Evolutionary conservation across 2,888 invertebrate genomes (phyloP).

Genomic region (Coenonympha glycerion): DNA sequence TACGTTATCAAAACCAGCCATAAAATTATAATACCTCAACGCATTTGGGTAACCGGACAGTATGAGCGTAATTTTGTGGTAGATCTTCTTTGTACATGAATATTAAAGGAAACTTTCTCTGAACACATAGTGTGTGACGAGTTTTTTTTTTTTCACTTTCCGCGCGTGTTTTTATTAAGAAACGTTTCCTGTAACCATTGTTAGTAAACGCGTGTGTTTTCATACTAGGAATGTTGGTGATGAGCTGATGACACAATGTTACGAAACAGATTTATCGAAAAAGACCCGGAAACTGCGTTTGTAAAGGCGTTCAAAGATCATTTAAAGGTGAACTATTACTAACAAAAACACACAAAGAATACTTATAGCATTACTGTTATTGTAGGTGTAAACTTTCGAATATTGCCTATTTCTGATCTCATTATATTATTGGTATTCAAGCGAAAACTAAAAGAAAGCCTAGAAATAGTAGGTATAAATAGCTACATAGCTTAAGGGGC

Average conservation of each 20-base stretch:
- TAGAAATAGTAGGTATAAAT: no score
- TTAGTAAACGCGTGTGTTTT: slow-evolving; percentile 24
- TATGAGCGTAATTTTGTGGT: slow-evolving; percentile 12
- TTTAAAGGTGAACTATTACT: no score
- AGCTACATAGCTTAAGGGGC: no score
- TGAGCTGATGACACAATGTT: slow-evolving; percentile 12
- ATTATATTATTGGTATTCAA: no score
- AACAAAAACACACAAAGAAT: no score
- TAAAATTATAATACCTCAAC: slow-evolving; percentile 1
- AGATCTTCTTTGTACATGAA: slow-evolving; percentile 27
- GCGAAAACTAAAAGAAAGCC: no score
- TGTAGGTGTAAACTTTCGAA: no score
- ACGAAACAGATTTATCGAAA: slow-evolving; percentile 12
- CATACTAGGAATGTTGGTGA: slow-evolving; percentile 13
- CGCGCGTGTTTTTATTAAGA: slow-evolving; percentile 31
- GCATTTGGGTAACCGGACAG: slow-evolving; percentile 14
- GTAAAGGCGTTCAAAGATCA: no score
- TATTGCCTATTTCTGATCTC: no score
- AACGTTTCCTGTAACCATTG: slow-evolving; percentile 36
- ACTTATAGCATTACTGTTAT: no score
- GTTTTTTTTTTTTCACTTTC: slow-evolving; percentile 41
- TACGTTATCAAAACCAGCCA: neutral
- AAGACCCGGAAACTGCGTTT: slow-evolving; percentile 19
- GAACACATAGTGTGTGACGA: slow-evolving; percentile 35
- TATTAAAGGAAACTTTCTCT: slow-evolving; percentile 45